These are phyloP conservation scores for Heterochromis multidens DNA, from an alignment of 2,113 vertebrate genomes.

Conservation along the genomic window DNA sequence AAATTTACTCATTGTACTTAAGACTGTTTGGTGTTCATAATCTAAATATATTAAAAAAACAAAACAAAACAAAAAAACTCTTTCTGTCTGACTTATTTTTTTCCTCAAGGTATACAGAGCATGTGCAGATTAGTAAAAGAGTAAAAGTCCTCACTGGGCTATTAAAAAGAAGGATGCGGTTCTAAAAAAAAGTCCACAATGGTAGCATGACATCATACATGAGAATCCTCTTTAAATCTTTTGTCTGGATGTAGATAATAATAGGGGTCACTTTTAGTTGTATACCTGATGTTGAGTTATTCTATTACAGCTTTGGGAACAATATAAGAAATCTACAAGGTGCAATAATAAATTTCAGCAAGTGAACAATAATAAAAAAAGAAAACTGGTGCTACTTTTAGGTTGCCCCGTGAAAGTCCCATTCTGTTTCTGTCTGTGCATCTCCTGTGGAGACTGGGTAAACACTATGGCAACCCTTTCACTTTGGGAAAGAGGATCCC, in stretches of 20 bases:
- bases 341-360: neutral
- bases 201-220: slow-evolving; percentile 8
- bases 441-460: neutral
- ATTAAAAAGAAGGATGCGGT: neutral
- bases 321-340: neutral
- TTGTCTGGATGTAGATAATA: neutral
- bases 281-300: neutral
- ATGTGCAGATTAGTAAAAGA: neutral
- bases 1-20: neutral
- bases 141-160: neutral
- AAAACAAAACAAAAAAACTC: neutral
- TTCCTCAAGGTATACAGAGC: neutral
- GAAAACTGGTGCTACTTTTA: no score
- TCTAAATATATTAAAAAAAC: neutral
- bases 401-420: no score
- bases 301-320: neutral
- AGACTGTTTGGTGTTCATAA: neutral
- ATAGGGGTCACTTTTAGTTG: neutral
- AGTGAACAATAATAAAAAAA: neutral
- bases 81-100: neutral
- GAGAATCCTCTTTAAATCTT: neutral
- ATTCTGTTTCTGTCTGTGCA: neutral
- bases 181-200: neutral
- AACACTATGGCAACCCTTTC: neutral
- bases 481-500: neutral